Conservation (phyloP, 2,888 invertebrate species). For the Xylota segnis region DNA sequence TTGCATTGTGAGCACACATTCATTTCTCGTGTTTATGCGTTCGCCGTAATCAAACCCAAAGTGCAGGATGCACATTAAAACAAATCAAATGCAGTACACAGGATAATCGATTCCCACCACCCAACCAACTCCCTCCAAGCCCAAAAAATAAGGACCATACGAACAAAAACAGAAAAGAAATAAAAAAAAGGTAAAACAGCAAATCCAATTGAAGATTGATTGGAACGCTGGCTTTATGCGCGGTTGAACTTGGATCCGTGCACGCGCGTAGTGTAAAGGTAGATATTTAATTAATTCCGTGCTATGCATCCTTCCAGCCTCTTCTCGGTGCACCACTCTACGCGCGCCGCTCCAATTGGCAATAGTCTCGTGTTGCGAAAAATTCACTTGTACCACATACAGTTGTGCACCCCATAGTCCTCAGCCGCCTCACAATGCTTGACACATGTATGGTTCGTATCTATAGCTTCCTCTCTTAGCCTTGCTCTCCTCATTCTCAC, state of each 20-base stretch:
- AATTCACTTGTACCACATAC: conserved; percentile 44
- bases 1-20: conserved; percentile 48
- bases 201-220: conserved; percentile 76
- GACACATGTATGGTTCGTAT: conserved; percentile 51
- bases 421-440: conserved; percentile 15
- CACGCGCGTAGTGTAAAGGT: conserved; percentile 72
- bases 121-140: neutral
- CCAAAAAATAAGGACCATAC: conserved; percentile 15
- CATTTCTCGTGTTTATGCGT: conserved; percentile 47
- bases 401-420: conserved; percentile 8
- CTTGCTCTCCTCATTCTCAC: neutral
- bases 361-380: conserved; percentile 64
- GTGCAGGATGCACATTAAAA: conserved; percentile 62
- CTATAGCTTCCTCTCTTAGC: neutral
- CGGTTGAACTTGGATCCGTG: conserved; percentile 72
- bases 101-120: conserved; percentile 47
- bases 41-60: conserved; percentile 44
- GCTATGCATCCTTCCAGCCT: conserved; percentile 64
- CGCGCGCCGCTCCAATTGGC: conserved; percentile 62
- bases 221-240: conserved; percentile 73
- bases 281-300: conserved; percentile 76
- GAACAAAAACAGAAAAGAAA: neutral
- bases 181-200: conserved; percentile 9
- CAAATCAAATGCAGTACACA: conserved; percentile 53
- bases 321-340: conserved; percentile 15